A percentile compares a stretch with the other conserved stretches of the same genome.
These are phyloP conservation scores for Hypercompe scribonia DNA, from an alignment of 2,888 invertebrate species.

Conservation along the genomic window DNA sequence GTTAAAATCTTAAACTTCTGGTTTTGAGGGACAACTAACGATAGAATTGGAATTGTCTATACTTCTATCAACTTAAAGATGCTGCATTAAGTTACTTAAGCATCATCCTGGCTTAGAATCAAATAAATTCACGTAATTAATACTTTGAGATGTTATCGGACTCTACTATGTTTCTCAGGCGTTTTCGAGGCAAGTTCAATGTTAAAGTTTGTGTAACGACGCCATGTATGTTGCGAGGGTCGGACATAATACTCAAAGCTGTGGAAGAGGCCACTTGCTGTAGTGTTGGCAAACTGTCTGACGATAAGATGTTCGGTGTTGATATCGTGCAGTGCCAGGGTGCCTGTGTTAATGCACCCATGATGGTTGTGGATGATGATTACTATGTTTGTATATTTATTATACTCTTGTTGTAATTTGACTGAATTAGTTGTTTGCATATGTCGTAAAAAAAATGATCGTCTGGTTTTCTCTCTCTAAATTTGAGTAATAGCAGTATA, in stretches of 20 bases:
- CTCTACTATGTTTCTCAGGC: slow-evolving; percentile 54
- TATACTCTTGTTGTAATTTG: neutral
- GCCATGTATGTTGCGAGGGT: slow-evolving; percentile 78
- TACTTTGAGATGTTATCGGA: neutral
- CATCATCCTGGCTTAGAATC: neutral
- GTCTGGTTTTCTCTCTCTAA: neutral
- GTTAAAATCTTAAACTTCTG: too few species aligned
- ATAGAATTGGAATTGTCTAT: neutral
- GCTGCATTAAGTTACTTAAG: neutral
- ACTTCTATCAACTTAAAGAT: neutral
- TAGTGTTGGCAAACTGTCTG: slow-evolving; percentile 64
- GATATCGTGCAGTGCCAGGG: slow-evolving; percentile 77
- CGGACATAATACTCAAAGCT: slow-evolving; percentile 66
- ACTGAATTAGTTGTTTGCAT: neutral
- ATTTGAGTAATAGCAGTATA: neutral
- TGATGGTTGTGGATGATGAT: slow-evolving; percentile 76
- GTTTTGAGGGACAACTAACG: too few species aligned
- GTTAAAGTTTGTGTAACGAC: slow-evolving; percentile 77
- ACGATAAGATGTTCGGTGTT: slow-evolving; percentile 73
- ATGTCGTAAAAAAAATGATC: neutral
- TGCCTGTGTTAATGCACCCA: slow-evolving; percentile 78
- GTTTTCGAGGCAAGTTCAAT: slow-evolving; percentile 71
- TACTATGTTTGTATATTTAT: slow-evolving; percentile 69
- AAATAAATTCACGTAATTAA: neutral
- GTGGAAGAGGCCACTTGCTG: slow-evolving; percentile 71